These are phyloP conservation scores for Thamnophis sirtalis DNA, from an alignment of 2,113 vertebrate genomes.

Conservation along the genomic window DNA sequence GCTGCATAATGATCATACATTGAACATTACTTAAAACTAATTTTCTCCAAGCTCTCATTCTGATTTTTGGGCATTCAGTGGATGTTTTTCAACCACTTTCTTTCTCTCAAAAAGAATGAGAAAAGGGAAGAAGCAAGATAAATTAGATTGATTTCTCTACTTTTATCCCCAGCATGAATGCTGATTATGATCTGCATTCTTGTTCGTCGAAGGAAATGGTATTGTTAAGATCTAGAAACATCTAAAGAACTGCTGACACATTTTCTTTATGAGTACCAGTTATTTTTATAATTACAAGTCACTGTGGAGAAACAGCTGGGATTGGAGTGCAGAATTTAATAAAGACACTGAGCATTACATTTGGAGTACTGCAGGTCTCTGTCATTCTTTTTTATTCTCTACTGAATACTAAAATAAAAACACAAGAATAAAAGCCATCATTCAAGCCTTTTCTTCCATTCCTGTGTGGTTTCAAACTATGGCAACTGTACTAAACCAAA, in stretches of 20 bases:
- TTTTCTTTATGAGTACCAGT: not conserved
- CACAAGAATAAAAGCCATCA: not conserved
- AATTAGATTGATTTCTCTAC: conserved; percentile 11
- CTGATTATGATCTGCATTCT: not conserved
- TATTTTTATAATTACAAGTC: conserved; percentile 8
- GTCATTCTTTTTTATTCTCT: not conserved
- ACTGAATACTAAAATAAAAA: not conserved
- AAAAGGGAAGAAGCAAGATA: not conserved
- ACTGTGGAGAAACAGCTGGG: not conserved
- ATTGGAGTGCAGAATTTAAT: not conserved
- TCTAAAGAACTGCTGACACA: not conserved
- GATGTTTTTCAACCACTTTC: not conserved
- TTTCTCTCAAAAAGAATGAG: not conserved
- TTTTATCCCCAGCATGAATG: not conserved
- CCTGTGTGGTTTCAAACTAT: not conserved
- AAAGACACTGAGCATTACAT: not conserved
- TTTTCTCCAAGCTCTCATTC: not conserved
- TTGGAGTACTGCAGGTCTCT: not conserved
- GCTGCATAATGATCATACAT: not conserved
- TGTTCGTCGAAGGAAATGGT: not conserved
- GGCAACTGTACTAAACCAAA: not conserved
- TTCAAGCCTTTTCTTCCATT: not conserved
- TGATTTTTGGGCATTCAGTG: not conserved
- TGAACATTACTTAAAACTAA: not conserved
- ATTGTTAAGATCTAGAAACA: not conserved